A percentile compares a stretch with the other conserved stretches of the same genome.
Evolutionary conservation across 2,113 vertebrate genomes (phyloP).

Genomic region (Nerophis ophidion): DNA sequence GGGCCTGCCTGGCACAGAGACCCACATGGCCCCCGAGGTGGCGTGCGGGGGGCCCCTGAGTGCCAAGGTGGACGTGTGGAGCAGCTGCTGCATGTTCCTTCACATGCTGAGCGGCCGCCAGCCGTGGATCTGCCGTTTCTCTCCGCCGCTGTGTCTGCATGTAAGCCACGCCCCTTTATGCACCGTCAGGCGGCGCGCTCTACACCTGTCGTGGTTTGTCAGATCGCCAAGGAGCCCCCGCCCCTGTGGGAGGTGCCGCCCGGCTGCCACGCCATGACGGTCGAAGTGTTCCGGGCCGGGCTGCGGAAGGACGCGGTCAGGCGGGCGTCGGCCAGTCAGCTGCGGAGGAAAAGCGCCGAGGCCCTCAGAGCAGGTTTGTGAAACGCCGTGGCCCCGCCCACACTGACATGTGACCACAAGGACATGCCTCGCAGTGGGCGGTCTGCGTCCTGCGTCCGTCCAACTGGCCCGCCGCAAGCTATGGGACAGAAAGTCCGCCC

Average conservation of each 20-base stretch:
- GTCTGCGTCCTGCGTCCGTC: slow-evolving; percentile 41
- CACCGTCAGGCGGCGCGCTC: not conserved
- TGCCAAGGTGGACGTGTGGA: slow-evolving; percentile 90
- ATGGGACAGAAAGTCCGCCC: not conserved
- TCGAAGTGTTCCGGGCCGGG: slow-evolving; percentile 81
- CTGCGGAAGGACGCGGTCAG: slow-evolving; percentile 81
- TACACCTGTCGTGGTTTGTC: not conserved
- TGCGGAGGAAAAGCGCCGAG: slow-evolving; percentile 70
- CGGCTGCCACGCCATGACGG: slow-evolving; percentile 81
- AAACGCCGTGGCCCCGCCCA: not conserved
- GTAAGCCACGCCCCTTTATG: slow-evolving; percentile 55
- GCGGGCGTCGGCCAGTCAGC: slow-evolving; percentile 74
- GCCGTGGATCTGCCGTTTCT: slow-evolving; percentile 87
- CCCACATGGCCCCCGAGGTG: slow-evolving; percentile 94
- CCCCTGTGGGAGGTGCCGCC: slow-evolving; percentile 90
- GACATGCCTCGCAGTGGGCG: slow-evolving; percentile 51
- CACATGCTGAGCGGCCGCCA: slow-evolving; percentile 92
- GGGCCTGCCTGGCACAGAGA: slow-evolving; percentile 86
- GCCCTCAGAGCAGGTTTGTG: slow-evolving; percentile 78
- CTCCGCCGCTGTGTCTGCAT: slow-evolving; percentile 89
- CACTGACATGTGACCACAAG: not conserved
- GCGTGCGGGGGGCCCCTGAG: slow-evolving; percentile 79
- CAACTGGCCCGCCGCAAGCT: slow-evolving; percentile 36
- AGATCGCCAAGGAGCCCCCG: slow-evolving; percentile 89
- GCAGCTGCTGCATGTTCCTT: slow-evolving; percentile 92